Evolutionary conservation across 2,888 invertebrate genomes (phyloP).

Genomic region (Clunio marinus): DNA sequence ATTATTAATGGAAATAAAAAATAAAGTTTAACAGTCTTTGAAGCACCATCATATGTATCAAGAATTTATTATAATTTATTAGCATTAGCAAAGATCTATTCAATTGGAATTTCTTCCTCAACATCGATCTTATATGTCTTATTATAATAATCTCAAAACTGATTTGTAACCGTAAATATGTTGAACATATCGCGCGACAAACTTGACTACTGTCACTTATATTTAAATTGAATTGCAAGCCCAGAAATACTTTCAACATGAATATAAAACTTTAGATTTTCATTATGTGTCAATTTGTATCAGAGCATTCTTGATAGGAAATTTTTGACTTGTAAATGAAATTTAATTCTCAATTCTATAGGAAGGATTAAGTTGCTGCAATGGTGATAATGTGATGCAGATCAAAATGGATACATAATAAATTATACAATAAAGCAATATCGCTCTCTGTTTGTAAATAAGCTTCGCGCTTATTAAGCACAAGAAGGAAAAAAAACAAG

Average conservation of each 20-base stretch:
- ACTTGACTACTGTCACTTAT: conserved; percentile 8
- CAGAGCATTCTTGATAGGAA: too few species aligned
- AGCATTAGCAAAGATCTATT: too few species aligned
- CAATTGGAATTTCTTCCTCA: too few species aligned
- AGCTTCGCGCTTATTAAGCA: neutral
- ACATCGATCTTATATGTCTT: neutral
- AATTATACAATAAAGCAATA: conserved; percentile 11
- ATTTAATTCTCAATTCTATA: too few species aligned
- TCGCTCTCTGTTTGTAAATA: conserved; percentile 20
- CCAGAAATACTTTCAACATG: too few species aligned
- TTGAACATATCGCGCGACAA: conserved; percentile 6
- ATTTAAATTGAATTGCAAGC: too few species aligned
- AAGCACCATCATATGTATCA: too few species aligned
- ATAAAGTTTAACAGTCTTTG: conserved; percentile 7
- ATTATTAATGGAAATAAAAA: too few species aligned
- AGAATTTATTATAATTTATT: too few species aligned
- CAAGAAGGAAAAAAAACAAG: neutral
- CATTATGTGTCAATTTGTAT: too few species aligned
- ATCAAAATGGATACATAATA: conserved; percentile 35
- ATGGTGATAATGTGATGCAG: conserved; percentile 36
- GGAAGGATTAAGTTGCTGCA: conserved; percentile 36
- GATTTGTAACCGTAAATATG: conserved; percentile 26
- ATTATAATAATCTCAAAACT: conserved; percentile 33
- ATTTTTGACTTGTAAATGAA: too few species aligned
- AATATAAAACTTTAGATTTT: too few species aligned